A percentile compares a stretch with the other conserved stretches of the same genome.
Conservation (phyloP, 2,113 vertebrate genomes). For the Seriola dumerili region DNA sequence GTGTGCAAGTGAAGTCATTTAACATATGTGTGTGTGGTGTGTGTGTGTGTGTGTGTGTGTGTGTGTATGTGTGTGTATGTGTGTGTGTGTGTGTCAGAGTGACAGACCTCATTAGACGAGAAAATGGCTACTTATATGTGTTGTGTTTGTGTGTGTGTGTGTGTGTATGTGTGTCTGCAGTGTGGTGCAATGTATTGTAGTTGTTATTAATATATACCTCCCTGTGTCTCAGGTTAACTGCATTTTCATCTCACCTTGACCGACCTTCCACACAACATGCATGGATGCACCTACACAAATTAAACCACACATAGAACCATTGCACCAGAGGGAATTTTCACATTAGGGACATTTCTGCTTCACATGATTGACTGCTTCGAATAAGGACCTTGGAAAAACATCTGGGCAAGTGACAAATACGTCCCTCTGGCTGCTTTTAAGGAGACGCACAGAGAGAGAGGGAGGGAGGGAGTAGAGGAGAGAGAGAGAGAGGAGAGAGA, state of each 20-base stretch:
- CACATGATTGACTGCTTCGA: conserved; percentile 76
- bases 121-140: conserved; percentile 36
- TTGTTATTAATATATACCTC: conserved; percentile 66
- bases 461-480: not conserved
- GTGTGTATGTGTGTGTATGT: too few species aligned
- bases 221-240: conserved; percentile 60
- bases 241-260: conserved; percentile 71
- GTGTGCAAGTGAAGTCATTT: conserved; percentile 17
- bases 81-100: conserved; percentile 23
- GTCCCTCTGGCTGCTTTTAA: conserved; percentile 70
- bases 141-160: conserved; percentile 16
- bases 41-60: too few species aligned
- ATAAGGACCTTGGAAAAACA: conserved; percentile 82
- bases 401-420: conserved; percentile 79
- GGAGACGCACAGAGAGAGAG: conserved; percentile 51
- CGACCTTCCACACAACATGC: conserved; percentile 61
- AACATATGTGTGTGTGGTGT: too few species aligned
- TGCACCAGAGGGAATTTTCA: conserved; percentile 64
- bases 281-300: conserved; percentile 31
- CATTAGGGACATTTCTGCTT: conserved; percentile 73
- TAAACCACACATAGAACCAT: conserved; percentile 25
- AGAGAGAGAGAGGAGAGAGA: too few species aligned
- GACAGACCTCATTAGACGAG: conserved; percentile 61
- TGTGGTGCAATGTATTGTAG: conserved; percentile 30
- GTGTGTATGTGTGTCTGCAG: conserved; percentile 9